phyloP scores from a whole-genome alignment of 2,888 invertebrate genomes.

The Orthosia incerta region DNA sequence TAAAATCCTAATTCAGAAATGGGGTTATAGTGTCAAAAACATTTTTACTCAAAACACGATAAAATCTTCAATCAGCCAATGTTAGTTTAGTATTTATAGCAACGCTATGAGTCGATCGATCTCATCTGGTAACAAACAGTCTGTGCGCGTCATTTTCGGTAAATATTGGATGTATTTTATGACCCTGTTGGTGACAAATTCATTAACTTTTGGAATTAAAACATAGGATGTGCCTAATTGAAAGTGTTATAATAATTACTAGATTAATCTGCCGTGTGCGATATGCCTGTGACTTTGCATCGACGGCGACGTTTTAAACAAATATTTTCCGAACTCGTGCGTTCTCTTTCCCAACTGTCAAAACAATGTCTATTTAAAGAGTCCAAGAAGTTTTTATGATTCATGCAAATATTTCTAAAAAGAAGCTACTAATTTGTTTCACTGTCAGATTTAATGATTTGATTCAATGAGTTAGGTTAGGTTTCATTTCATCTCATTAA shows the following conservation, averaged over 20 bases:
- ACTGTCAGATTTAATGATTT: no score
- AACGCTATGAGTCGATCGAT: conserved; percentile 15
- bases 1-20: no score
- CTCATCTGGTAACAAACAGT: conserved; percentile 17
- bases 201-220: conserved; percentile 20
- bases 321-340: no score
- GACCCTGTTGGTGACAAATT: conserved; percentile 11
- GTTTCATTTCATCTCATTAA: no score
- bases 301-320: background rate
- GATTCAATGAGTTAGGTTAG: no score
- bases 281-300: background rate
- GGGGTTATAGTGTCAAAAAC: background rate
- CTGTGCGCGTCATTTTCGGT: conserved; percentile 8
- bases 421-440: no score
- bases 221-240: conserved; percentile 15
- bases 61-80: conserved; percentile 14
- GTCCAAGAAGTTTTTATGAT: no score
- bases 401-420: no score
- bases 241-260: conserved; percentile 5
- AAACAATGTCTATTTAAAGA: no score
- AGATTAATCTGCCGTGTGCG: background rate
- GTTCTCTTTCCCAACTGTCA: no score
- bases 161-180: background rate
- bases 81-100: conserved; percentile 33
- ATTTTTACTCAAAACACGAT: conserved; percentile 4